Evolutionary conservation across 2,888 invertebrate genomes (phyloP).

Genomic region (Eumacrocentrus americanus): DNA sequence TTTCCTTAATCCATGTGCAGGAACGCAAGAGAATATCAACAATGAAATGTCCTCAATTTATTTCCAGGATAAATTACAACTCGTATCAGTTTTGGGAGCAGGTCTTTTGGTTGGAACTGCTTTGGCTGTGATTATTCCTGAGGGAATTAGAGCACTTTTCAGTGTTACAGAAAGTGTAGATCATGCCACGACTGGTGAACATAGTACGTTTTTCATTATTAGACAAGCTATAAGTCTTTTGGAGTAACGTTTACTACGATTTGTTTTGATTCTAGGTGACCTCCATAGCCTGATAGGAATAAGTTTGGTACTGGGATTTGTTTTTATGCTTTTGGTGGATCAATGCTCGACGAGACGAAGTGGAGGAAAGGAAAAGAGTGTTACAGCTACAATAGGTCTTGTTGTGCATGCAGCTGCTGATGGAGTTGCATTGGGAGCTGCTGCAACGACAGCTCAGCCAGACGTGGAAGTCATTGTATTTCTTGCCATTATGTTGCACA

Average conservation of each 20-base stretch:
- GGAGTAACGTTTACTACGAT: not conserved
- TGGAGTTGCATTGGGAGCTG: slow-evolving; percentile 97
- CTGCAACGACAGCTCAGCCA: slow-evolving; percentile 93
- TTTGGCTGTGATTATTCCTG: slow-evolving; percentile 96
- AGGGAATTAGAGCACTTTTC: slow-evolving; percentile 88
- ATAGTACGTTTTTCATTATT: too few relatives aligned
- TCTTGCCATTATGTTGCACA: slow-evolving; percentile 98
- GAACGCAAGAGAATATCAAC: slow-evolving; percentile 6
- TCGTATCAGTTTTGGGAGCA: slow-evolving; percentile 94
- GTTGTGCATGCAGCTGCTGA: slow-evolving; percentile 99
- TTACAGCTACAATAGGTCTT: slow-evolving; percentile 94
- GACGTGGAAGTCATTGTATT: slow-evolving; percentile 98
- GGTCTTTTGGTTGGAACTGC: slow-evolving; percentile 97
- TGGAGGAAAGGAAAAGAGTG: slow-evolving; percentile 74
- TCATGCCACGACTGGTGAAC: slow-evolving; percentile 14
- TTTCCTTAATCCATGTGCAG: slow-evolving; percentile 3
- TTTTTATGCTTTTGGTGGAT: slow-evolving; percentile 97
- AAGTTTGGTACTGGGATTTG: slow-evolving; percentile 92
- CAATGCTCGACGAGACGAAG: slow-evolving; percentile 71
- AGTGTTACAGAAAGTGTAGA: slow-evolving; percentile 40
- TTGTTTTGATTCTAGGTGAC: slow-evolving; percentile 60
- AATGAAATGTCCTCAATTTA: slow-evolving; percentile 16
- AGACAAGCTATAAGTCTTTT: too few relatives aligned
- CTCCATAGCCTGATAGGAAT: slow-evolving; percentile 87
- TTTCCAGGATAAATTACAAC: slow-evolving; percentile 86